Conservation (phyloP, 37 sponge, comb jelly and placozoan species). For the Chondrilla cf. caribensis region DNA sequence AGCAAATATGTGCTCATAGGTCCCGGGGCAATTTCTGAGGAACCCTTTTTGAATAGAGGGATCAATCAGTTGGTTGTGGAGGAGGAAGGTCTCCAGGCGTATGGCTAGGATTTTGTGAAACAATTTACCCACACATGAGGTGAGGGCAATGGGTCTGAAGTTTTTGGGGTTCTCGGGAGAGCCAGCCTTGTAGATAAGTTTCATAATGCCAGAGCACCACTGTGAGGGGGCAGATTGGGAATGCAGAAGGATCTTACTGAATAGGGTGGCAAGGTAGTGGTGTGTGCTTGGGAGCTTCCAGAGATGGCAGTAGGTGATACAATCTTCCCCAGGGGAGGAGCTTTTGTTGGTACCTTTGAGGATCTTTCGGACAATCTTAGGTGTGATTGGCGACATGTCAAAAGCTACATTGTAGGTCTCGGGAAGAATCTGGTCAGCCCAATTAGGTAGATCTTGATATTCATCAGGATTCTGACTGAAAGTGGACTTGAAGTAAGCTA, state of each 20-base stretch:
- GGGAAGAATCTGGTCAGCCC: not conserved
- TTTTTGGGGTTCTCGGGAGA: not conserved
- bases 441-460: not conserved
- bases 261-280: not conserved
- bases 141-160: not conserved
- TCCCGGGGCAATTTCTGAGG: not conserved
- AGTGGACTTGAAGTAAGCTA: not conserved
- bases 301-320: not conserved
- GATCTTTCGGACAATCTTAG: not conserved
- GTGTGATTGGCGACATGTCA: not conserved
- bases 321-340: not conserved
- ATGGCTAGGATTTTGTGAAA: not conserved
- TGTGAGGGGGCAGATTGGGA: not conserved
- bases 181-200: not conserved
- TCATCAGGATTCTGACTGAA: not conserved
- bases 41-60: not conserved
- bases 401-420: not conserved
- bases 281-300: not conserved
- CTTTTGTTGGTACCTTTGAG: not conserved
- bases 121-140: not conserved
- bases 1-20: not conserved
- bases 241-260: not conserved
- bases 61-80: not conserved
- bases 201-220: not conserved
- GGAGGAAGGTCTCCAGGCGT: not conserved